Base-by-base conservation (phyloP, 2,888 invertebrate species). In the Hypena proboscidalis region DNA sequence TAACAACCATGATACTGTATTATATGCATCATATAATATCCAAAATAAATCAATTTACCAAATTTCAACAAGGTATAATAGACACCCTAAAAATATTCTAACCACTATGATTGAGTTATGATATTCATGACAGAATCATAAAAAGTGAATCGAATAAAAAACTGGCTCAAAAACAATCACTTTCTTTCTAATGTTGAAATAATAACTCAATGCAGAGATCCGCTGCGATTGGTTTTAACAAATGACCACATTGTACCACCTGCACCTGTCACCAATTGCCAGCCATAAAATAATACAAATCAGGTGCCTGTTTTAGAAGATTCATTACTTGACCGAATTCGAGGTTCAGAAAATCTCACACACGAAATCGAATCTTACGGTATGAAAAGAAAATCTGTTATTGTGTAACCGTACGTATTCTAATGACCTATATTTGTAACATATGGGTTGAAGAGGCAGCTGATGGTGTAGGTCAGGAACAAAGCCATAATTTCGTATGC, bases 401-500 rank as follows among this genome's bases (percentile, higher is more conserved):
- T 77, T 39, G 49, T 25, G 1, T 48, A 51, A 26, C 50, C 39
- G 7, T 32, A 10, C 26, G 33, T 39, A 36, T 59, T 74, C 64
- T 81, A 84, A 85, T 86, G 83, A 85, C 83, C 85, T 77, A 85
- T 77, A 85, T 88, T 74, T 72, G 83, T 78, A 85, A 69, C 81
- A 86, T 84, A 84, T 83, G 80, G 84, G 78, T 80, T 69, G 73
- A 70, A 55, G 52, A 67, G 70, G 81, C 89, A 89, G 88, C 84
- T 90, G 90, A 83, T 75, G 68, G 77, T 33, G 25, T 83, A 83
- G 82, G 81, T 78, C 76, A 81, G 78, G 77, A 74, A 81, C 83
- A 73, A 74, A 72, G 68, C 78, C 74, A 81, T 86, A 80, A 86
- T 88, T 88, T 85, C 43, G 70, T 50, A 69, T 63, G 70, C 76